Base-by-base conservation (phyloP, 2,888 invertebrate genomes). In the Gymnocheta viridis region DNA sequence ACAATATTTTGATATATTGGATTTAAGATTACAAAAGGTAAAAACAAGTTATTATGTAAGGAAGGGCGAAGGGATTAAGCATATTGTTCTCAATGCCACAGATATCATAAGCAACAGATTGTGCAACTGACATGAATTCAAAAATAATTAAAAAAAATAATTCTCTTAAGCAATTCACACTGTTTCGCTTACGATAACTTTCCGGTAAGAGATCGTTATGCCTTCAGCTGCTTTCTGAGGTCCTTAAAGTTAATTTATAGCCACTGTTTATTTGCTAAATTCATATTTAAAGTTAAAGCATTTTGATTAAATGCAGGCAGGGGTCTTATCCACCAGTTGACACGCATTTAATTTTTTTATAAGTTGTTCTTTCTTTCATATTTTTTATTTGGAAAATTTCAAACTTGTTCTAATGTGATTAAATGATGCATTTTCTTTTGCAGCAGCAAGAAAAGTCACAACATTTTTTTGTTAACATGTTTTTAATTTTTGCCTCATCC, bases 321-420 rank as follows among this genome's bases (percentile, higher is more conserved):
- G 3, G 9, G 1, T 29, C n/a, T 27, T 64, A 3, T 44, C 2
- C 9, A 54, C 47, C 58, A 32, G 58, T 47, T 47, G 35, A 35
- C 76, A 66, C 24, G 67, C 47, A 35, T 17, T 49, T 17, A 10
- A 35, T 17, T 49, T 17, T 5, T 29, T 14, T 38, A 49, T 4
- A 2, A 64, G 14, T 7, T n/a, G n/a, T n/a, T n/a, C n/a, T n/a
- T n/a, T n/a, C n/a, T 47, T 60, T 5, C 58, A 14, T 5, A 6
- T 51, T 54, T 51, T 64, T 35, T 2, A 54, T 38, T 47, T 80
- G 32, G 3, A 58, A 69, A 54, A 56, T 41, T 60, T 38, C 7
- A 32, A 56, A 56, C 14, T 56, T 54, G 24, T 66, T 67, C 32
- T 44, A 24, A 14, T 56, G 41, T 74, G 79, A 83, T 83, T 83